phyloP scores from a whole-genome alignment of 1,140 invertebrate species.

The Pomacea maculata region DNA sequence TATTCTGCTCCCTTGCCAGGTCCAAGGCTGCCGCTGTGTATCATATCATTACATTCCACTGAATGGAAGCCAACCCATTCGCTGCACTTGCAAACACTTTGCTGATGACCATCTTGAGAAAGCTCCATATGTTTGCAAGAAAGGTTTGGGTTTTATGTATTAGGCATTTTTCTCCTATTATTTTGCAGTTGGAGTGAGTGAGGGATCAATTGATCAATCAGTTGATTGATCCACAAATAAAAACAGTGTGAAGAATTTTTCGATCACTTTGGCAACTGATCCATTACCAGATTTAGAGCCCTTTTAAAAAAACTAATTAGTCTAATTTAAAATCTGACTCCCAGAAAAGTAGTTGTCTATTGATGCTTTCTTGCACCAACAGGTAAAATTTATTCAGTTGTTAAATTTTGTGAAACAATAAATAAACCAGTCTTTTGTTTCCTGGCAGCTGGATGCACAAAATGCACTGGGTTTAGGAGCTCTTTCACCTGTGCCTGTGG shows the following conservation, averaged over 20 bases:
- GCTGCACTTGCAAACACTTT: conserved; percentile 64
- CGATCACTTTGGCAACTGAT: no score
- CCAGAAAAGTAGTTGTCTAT: no score
- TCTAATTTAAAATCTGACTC: not conserved
- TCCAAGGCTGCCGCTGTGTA: conserved; percentile 59
- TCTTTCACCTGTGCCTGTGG: conserved; percentile 65
- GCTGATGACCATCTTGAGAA: conserved; percentile 58
- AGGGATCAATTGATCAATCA: no score
- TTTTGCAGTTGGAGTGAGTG: not conserved
- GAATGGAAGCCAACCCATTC: conserved; percentile 59
- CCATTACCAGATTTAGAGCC: no score
- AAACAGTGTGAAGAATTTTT: no score
- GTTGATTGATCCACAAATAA: no score
- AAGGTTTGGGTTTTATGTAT: conserved; percentile 34
- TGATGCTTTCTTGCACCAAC: no score
- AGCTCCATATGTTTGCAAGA: conserved; percentile 57
- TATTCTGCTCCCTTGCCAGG: conserved; percentile 60
- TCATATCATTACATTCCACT: conserved; percentile 64
- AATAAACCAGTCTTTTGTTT: not conserved
- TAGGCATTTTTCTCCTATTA: no score
- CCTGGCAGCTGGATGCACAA: conserved; percentile 52
- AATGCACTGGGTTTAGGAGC: conserved; percentile 63
- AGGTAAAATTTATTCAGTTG: no score
- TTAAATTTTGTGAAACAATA: not conserved
- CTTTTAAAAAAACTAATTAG: no score